Conservation (phyloP, 2,113 vertebrate genomes). For the Myrmophylax atrothorax region DNA sequence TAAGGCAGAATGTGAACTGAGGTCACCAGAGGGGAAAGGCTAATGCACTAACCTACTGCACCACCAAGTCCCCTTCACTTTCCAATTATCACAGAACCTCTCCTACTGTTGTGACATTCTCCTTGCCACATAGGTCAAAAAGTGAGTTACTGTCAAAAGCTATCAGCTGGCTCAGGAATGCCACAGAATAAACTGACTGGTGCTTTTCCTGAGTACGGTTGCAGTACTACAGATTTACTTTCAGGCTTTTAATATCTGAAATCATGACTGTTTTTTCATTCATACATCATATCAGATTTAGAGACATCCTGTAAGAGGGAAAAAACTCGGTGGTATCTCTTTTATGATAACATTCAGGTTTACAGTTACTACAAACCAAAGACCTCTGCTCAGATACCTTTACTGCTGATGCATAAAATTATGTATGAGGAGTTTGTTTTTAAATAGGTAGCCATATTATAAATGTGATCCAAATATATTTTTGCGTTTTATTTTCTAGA, state of each 20-base stretch:
- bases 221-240: not conserved
- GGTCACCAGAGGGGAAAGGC: conserved; percentile 44
- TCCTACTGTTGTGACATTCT: conserved; percentile 43
- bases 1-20: conserved; percentile 20
- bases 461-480: not conserved
- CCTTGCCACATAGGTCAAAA: conserved; percentile 52
- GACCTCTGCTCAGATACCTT: not conserved
- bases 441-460: not conserved
- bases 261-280: not conserved
- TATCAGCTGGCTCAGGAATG: conserved; percentile 27
- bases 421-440: not conserved
- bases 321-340: not conserved
- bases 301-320: not conserved
- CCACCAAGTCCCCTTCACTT: conserved; percentile 56
- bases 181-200: not conserved
- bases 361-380: not conserved
- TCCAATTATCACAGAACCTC: conserved; percentile 56
- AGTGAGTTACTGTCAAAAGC: conserved; percentile 59
- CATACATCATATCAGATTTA: not conserved
- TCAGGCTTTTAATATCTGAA: not conserved
- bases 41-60: conserved; percentile 46
- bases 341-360: not conserved
- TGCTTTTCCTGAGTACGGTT: not conserved
- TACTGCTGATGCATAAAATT: not conserved
- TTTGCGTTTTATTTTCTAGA: not conserved